These are phyloP conservation scores for Theretra japonica DNA, from an alignment of 2,888 invertebrate species.

Conservation along the genomic window DNA sequence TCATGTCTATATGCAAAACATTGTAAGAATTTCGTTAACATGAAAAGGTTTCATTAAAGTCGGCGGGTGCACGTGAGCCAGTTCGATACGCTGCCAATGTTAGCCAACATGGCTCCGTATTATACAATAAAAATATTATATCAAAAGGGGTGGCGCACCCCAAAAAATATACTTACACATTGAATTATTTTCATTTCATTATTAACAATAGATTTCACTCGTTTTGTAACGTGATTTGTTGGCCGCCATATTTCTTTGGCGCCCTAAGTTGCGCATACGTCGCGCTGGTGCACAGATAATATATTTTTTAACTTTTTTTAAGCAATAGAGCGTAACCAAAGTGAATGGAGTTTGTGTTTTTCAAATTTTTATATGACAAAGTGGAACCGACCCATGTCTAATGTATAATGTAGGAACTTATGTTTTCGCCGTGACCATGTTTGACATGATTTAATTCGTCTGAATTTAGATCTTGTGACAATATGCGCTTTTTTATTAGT, in stretches of 20 bases:
- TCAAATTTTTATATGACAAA: slow-evolving; percentile 49
- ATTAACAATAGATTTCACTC: slow-evolving; percentile 83
- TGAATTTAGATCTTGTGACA: slow-evolving; percentile 48
- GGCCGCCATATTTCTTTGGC: slow-evolving; percentile 74
- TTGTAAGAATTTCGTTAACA: slow-evolving; percentile 8
- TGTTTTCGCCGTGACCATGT: slow-evolving; percentile 58
- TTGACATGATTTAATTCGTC: slow-evolving; percentile 63
- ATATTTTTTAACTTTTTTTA: slow-evolving; percentile 46
- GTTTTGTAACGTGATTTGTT: slow-evolving; percentile 83
- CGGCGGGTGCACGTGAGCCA: slow-evolving; percentile 24
- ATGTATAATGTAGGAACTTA: slow-evolving; percentile 51
- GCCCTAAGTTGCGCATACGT: slow-evolving; percentile 57
- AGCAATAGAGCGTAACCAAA: slow-evolving; percentile 67
- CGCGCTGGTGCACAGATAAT: slow-evolving; percentile 42
- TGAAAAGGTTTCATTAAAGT: slow-evolving; percentile 13
- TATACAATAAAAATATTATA: slow-evolving; percentile 44
- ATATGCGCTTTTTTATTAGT: slow-evolving; percentile 28
- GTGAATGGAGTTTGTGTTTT: slow-evolving; percentile 49
- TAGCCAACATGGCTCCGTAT: slow-evolving; percentile 70
- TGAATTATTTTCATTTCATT: slow-evolving; percentile 81
- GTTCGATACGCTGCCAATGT: slow-evolving; percentile 77
- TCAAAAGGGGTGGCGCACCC: slow-evolving; percentile 55
- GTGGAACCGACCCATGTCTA: slow-evolving; percentile 50
- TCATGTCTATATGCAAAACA: slow-evolving; percentile 10
- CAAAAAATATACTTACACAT: slow-evolving; percentile 62